Evolutionary conservation across 2,113 vertebrate genomes (phyloP), one percentile per base, ranked within the genome.

Genomic region (Cercopithecus mona): DNA sequence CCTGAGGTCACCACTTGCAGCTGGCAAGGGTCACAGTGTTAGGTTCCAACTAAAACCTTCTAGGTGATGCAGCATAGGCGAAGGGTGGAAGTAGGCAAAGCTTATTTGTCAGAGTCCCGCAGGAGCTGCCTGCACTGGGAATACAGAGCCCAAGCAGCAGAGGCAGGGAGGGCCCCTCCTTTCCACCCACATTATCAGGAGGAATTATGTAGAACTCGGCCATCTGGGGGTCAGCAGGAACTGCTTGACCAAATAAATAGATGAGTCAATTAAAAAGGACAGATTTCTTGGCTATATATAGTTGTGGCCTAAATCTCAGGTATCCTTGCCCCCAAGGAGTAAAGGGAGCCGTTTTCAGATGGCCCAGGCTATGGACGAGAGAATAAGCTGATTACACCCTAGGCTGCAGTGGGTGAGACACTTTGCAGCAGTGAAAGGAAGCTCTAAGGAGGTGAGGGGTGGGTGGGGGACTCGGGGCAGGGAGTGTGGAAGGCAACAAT

Each of bases 211-310:
- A 79, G 93, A 88, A 81, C 95, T 59, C 32, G 0, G 70, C 88
- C 75, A 38, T 59, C 27, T 13, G 23, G 80, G 94, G 93, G 45
- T 93, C 81, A 50, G 87, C 13, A 50, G 93, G 68, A 64, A 73
- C 57, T 10, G 81, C 55, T 4, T 91, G 97, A 94, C 78, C 88
- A 85, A 87, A 88, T 80, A 92, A 95, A 92, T 94, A 94, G 66
- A 82, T 16, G 85, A 94, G 95, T 86, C 92, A 64, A 50, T 89
- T 94, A 87, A 95, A 91, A 82, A 94, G 88, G 88, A 66, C 0
- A 2, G 89, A 79, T 80, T 93, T 95, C 94, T 92, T 23, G 14
- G 32, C 86, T 95, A 90, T 94, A 93, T 84, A 90, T 97, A 97
- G 96, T 61, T 6, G 61, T 84, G 94, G 91, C 97, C 97, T 96